Evolutionary conservation across 2,888 invertebrate genomes (phyloP), one percentile per base, ranked within the genome.

Genomic region (Lasioglossum oenotherae): DNA sequence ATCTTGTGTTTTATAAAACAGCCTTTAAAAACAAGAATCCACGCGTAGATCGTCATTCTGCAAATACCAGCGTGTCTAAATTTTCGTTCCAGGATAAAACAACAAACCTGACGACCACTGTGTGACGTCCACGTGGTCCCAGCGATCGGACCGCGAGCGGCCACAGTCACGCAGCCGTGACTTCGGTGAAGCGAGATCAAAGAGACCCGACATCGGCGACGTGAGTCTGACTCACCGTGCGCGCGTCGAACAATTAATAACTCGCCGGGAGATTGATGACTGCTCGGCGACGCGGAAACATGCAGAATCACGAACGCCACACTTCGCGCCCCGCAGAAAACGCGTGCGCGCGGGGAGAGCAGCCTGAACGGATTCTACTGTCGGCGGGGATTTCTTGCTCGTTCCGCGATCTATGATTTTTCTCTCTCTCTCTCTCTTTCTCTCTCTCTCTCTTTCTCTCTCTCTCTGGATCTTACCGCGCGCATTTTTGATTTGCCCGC

Each of bases 301-400:
- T 57, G 74, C 49, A 74, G 31, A 74, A 74, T 74, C 74, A 35
- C 35, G 53, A 35, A 67, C 35, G 60, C 60, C 60, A 31, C 60
- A 6, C 27, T 60, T 60, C 60, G 14, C 60, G 27, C 60, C 27
- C 27, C 27, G 27, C 14, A 27, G 27, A 60, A 31, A 60, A n/a
- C n/a, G 14, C 27, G 27, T 27, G 60, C 60, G 60, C 27, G 60
- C 60, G 0, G 5, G 14, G n/a, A 60, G 27, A 60, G 27, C 60
- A 60, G 60, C 27, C 5, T 16, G 60, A 27, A 16, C 27, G 60
- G 60, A 60, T 27, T 14, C 1, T 27, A 60, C 14, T 16, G 60
- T 60, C 60, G 27, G 60, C 27, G 23, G 27, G 27, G 27, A 60
- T 60, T 60, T 60, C 60, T 60, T 60, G 60, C 60, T 60, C 57